Evolutionary conservation across 1,140 invertebrate genomes (phyloP).

Genomic region (Drosophila arizonae): DNA sequence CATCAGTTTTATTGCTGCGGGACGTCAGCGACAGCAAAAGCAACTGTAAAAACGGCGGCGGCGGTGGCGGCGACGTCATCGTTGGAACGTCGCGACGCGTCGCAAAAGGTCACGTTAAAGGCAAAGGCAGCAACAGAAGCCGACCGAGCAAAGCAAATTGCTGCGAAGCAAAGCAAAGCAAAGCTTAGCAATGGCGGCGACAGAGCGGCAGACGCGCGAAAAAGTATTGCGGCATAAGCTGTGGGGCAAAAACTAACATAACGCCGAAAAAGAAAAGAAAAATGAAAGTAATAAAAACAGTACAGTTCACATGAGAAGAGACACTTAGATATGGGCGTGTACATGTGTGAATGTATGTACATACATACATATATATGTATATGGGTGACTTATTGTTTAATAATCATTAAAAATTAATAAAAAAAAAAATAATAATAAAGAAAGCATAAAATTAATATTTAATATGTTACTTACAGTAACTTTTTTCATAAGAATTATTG

Average conservation of each 20-base stretch:
- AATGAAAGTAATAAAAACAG: not conserved
- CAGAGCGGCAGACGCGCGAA: conserved; percentile 17
- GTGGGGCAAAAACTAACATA: conserved; percentile 36
- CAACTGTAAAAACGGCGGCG: conserved; percentile 19
- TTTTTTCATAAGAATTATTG: not conserved
- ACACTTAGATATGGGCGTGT: not conserved
- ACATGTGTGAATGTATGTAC: not conserved
- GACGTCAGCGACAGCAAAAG: conserved; percentile 28
- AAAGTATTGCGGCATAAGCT: conserved; percentile 40
- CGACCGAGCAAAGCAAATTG: conserved; percentile 5
- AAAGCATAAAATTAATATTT: too few species aligned
- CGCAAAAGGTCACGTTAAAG: conserved; percentile 70
- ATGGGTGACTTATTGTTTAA: too few species aligned
- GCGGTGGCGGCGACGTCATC: conserved; percentile 58
- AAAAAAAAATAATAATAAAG: too few species aligned
- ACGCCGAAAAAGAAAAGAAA: not conserved
- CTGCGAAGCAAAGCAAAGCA: conserved; percentile 2
- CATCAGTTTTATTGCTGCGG: conserved; percentile 73
- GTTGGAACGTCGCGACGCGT: conserved; percentile 47
- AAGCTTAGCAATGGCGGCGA: conserved; percentile 1
- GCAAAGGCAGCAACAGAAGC: conserved; percentile 41
- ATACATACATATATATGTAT: not conserved
- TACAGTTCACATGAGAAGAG: not conserved
- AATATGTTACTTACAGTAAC: too few species aligned
- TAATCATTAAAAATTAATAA: too few species aligned